A percentile compares a stretch with the other conserved stretches of the same genome.
Evolutionary conservation across 2,113 vertebrate species (phyloP).

Genomic region (Prunella himalayana): DNA sequence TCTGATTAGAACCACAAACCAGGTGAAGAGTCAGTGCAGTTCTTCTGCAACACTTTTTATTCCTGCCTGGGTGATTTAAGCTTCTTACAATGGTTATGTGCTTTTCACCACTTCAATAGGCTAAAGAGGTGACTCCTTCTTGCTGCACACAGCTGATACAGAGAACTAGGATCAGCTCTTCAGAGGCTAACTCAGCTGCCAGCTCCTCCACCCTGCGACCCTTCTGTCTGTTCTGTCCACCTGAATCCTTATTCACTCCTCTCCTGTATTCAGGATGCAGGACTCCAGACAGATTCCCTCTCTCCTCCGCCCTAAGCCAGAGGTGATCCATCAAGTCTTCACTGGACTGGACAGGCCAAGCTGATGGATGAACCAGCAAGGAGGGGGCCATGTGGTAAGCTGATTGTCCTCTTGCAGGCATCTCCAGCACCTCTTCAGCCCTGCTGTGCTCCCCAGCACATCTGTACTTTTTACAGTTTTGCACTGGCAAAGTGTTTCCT

Average conservation of each 20-base stretch:
- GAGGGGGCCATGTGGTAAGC: constrained; percentile 11
- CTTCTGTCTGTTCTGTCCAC: neutral
- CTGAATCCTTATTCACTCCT: constrained; percentile 4
- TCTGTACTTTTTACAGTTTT: neutral
- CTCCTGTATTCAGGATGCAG: constrained; percentile 49
- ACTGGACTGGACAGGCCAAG: constrained; percentile 13
- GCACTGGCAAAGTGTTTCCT: neutral
- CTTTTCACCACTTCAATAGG: neutral
- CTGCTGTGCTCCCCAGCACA: neutral
- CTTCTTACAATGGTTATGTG: neutral
- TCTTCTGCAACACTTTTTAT: neutral
- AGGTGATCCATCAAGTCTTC: neutral
- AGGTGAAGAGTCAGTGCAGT: neutral
- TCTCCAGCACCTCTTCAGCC: constrained; percentile 42
- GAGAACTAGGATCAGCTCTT: neutral
- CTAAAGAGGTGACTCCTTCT: neutral
- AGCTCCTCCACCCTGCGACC: neutral
- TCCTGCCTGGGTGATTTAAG: neutral
- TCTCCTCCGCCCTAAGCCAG: constrained; percentile 24
- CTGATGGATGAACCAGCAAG: constrained; percentile 2
- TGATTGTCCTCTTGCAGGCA: constrained; percentile 22
- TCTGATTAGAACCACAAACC: neutral
- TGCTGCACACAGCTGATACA: neutral
- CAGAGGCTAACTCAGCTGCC: neutral
- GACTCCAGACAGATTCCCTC: constrained; percentile 30